Evolutionary conservation across 2,113 vertebrate species (phyloP).

Genomic region (Poecilia latipinna): DNA sequence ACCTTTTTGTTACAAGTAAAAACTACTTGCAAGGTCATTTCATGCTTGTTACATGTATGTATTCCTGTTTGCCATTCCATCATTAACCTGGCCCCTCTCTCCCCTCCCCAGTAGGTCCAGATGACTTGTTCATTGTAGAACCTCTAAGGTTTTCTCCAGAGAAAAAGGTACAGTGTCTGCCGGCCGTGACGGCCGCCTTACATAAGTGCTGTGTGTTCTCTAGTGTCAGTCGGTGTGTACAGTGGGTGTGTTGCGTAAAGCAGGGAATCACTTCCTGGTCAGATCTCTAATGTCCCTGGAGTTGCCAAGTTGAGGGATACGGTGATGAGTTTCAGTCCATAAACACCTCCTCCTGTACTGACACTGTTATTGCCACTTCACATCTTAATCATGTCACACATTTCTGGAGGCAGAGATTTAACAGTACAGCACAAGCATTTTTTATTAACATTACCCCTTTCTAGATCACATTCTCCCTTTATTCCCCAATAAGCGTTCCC

Average conservation of each 20-base stretch:
- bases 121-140: conserved; percentile 98
- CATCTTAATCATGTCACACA: neutral
- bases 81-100: conserved; percentile 80
- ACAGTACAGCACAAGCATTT: neutral
- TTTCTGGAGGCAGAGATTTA: neutral
- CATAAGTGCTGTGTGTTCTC: conserved; percentile 52
- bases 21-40: conserved; percentile 78
- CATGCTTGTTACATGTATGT: conserved; percentile 77
- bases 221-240: conserved; percentile 36
- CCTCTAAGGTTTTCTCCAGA: conserved; percentile 98
- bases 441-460: neutral
- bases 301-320: neutral
- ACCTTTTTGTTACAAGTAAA: neutral
- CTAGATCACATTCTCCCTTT: neutral
- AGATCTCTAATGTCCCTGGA: conserved; percentile 19
- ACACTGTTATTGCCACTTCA: neutral
- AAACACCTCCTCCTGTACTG: conserved; percentile 40
- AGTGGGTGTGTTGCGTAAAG: conserved; percentile 17
- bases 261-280: conserved; percentile 6
- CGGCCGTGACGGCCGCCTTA: conserved; percentile 54
- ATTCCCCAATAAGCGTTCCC: conserved; percentile 9
- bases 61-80: conserved; percentile 75
- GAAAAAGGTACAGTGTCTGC: conserved; percentile 91
- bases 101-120: conserved; percentile 89
- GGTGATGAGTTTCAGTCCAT: conserved; percentile 26